Conservation (phyloP, 2,797 vertebrate genomes). For the Phyllotis vaccarum region DNA sequence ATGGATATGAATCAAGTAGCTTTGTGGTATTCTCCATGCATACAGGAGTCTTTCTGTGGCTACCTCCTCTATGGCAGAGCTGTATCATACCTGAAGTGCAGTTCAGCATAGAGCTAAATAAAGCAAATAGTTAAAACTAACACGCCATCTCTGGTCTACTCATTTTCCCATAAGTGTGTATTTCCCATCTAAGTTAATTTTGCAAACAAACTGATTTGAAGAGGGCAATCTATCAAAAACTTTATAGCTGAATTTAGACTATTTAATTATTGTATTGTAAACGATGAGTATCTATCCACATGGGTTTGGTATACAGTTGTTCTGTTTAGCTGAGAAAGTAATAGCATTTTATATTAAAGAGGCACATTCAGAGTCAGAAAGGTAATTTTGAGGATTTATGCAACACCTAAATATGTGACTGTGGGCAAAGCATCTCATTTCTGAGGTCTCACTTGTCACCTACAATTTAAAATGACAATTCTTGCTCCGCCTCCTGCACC, state of each 20-base stretch:
- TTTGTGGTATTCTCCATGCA: background rate
- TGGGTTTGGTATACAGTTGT: background rate
- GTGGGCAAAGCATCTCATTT: background rate
- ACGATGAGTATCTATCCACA: background rate
- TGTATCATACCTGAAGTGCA: background rate
- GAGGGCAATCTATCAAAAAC: background rate
- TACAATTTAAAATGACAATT: background rate
- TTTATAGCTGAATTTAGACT: background rate
- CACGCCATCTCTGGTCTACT: background rate
- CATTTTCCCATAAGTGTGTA: background rate
- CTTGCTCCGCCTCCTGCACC: background rate
- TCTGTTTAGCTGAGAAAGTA: background rate
- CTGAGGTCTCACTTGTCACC: too few relatives aligned
- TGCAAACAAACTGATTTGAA: background rate
- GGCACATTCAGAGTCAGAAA: background rate
- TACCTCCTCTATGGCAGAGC: background rate
- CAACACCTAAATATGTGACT: background rate
- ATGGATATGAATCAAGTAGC: background rate
- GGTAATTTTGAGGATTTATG: background rate
- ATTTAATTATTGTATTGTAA: background rate
- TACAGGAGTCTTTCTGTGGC: background rate
- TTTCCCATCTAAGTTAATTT: background rate
- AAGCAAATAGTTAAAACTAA: background rate
- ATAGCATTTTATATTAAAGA: background rate
- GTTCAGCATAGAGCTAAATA: background rate